Base-by-base conservation (phyloP, 2,113 vertebrate species). In the Nematolebias whitei region DNA sequence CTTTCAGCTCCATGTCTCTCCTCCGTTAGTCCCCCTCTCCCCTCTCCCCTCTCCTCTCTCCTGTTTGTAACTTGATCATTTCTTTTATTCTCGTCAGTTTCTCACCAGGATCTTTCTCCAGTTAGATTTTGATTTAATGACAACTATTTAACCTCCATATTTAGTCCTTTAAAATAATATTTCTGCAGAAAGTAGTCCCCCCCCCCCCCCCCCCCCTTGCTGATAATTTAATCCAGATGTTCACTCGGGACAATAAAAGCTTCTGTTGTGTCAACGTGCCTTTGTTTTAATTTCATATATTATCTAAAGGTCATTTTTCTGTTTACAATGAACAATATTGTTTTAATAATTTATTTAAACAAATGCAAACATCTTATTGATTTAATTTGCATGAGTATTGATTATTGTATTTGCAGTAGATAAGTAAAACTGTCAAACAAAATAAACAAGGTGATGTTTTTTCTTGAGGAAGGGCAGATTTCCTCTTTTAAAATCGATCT, bases 1-100 rank as follows among this genome's bases (percentile, higher is more conserved):
- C 94, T 92, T 91, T 94, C 91, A 96, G 94, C 94, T 93, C 92
- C 90, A 91, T 95, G 92, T 95, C 94, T 93, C 94, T 96, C 93
- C 93, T 91, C 94, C 92, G 93, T 93, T 95, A 94, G 95, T 95
- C 96, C 95, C 95, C 95, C 92, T 89, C 92, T 90, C 95, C 90
- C 95, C 87, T 91, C 95, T 92, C 94, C 91, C 95, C 93, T n/a
- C n/a, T n/a, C n/a, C n/a, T n/a, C n/a, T n/a, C n/a, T n/a, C n/a
- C n/a, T n/a, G n/a, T n/a, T n/a, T n/a, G n/a, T n/a, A 97, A 92
- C 94, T 95, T 93, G 94, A 88, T 92, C 92, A 88, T 93, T 84
- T 70, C 18, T 40, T 26, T 29, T 29, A 29, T 29, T 29, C 26
- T 7, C 26, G 26, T 7, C 3, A 4, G 26, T 29, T 39, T 2